Conservation (phyloP, 2,113 vertebrate species). For the Siniperca knerii region DNA sequence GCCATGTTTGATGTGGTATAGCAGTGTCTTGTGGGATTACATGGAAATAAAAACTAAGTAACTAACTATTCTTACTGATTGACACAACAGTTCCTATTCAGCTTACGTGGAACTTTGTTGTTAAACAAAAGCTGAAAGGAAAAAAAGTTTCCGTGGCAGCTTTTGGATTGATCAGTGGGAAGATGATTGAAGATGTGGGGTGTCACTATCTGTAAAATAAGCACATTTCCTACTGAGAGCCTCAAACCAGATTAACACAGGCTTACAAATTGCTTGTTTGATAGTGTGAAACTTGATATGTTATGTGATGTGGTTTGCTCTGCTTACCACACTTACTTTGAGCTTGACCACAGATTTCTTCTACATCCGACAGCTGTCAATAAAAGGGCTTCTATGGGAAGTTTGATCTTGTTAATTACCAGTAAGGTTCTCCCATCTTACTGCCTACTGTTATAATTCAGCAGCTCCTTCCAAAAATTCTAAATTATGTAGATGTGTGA, state of each 20-base stretch:
- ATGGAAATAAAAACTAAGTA: neutral
- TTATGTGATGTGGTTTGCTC: conserved; percentile 48
- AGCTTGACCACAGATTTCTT: conserved; percentile 17
- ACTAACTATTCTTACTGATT: neutral
- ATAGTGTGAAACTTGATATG: conserved; percentile 24
- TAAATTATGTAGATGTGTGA: neutral
- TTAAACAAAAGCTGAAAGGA: neutral
- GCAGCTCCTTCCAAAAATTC: neutral
- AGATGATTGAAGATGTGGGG: conserved; percentile 11
- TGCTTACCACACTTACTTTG: conserved; percentile 1
- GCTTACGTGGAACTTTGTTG: neutral
- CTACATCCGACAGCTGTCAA: conserved; percentile 29
- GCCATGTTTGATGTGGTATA: neutral
- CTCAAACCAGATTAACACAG: neutral
- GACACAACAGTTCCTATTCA: neutral
- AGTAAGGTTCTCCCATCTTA: neutral
- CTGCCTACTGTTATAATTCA: neutral
- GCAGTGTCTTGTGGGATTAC: neutral
- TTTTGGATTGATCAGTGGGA: neutral
- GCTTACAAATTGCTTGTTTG: conserved; percentile 18
- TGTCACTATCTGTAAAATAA: conserved; percentile 19
- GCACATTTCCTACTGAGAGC: conserved; percentile 23
- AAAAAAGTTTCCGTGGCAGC: neutral
- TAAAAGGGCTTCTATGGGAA: conserved; percentile 24
- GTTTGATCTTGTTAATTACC: conserved; percentile 25